phyloP scores from a whole-genome alignment of 2,113 vertebrate genomes.

The Hippoglossus stenolepis region DNA sequence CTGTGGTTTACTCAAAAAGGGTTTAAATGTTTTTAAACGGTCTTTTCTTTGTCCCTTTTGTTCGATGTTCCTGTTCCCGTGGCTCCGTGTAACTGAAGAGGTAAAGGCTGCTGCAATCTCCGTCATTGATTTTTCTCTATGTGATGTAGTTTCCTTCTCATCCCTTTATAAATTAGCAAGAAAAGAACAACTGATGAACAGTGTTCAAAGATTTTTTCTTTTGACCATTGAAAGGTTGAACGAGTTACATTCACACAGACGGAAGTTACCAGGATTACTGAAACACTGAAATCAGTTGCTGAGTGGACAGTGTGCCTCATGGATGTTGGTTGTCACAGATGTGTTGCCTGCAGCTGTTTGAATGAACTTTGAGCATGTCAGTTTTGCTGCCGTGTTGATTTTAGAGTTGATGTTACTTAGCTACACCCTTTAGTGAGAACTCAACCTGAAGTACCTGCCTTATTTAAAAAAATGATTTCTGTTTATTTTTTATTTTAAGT shows the following conservation, averaged over 20 bases:
- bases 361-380: constrained; percentile 76
- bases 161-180: constrained; percentile 52
- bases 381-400: constrained; percentile 63
- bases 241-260: constrained; percentile 30
- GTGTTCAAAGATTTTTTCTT: constrained; percentile 18
- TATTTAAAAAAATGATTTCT: constrained; percentile 65
- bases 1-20: constrained; percentile 9
- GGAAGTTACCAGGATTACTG: constrained; percentile 26
- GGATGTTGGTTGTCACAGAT: constrained; percentile 48
- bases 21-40: constrained; percentile 11
- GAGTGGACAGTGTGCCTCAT: constrained; percentile 59
- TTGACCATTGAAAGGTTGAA: constrained; percentile 17
- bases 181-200: constrained; percentile 37
- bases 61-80: constrained; percentile 20
- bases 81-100: constrained; percentile 44
- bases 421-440: constrained; percentile 65
- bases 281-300: constrained; percentile 30
- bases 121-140: constrained; percentile 32
- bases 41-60: constrained; percentile 36
- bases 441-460: constrained; percentile 79
- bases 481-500: constrained; percentile 29
- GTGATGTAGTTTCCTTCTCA: constrained; percentile 46
- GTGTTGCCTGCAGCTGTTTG: constrained; percentile 71
- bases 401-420: constrained; percentile 54
- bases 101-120: constrained; percentile 40